phyloP scores from a whole-genome alignment of 1,140 invertebrate species.

The Hylaeus anthracinus region DNA sequence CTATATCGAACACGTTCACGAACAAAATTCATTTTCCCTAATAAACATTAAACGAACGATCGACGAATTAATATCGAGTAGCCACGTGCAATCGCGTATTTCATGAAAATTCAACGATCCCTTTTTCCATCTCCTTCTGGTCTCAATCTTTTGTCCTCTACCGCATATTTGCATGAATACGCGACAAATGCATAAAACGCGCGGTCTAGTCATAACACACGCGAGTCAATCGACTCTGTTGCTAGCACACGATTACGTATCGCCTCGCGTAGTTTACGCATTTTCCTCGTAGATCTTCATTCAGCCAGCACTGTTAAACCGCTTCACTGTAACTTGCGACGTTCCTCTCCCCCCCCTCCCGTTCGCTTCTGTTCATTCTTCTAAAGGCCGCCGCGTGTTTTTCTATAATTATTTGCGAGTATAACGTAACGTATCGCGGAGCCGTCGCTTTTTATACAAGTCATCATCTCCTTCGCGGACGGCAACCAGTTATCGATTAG shows the following conservation, averaged over 20 bases:
- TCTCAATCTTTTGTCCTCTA: no score
- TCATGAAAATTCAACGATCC: no score
- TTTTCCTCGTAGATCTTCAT: conserved; percentile 42
- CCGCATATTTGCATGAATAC: no score
- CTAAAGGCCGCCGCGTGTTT: conserved; percentile 1
- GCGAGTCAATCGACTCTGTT: neutral
- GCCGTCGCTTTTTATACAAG: neutral
- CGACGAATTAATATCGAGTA: no score
- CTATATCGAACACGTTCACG: no score
- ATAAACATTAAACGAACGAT: no score
- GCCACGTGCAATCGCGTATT: no score
- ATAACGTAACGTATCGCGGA: neutral
- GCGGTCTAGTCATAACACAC: neutral
- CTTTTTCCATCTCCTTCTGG: no score
- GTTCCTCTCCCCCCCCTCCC: neutral
- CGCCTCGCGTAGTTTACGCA: conserved; percentile 13
- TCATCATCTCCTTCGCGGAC: neutral
- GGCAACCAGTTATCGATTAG: conserved; percentile 36
- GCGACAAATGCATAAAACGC: no score
- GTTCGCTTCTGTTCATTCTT: neutral
- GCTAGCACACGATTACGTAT: conserved; percentile 2
- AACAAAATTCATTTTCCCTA: no score
- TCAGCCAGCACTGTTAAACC: conserved; percentile 34
- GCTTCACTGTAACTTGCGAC: conserved; percentile 31
- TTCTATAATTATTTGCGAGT: neutral